Evolutionary conservation across 2,797 vertebrate species (phyloP), one percentile per base, ranked within the genome.

Genomic region (Mus minutoides): DNA sequence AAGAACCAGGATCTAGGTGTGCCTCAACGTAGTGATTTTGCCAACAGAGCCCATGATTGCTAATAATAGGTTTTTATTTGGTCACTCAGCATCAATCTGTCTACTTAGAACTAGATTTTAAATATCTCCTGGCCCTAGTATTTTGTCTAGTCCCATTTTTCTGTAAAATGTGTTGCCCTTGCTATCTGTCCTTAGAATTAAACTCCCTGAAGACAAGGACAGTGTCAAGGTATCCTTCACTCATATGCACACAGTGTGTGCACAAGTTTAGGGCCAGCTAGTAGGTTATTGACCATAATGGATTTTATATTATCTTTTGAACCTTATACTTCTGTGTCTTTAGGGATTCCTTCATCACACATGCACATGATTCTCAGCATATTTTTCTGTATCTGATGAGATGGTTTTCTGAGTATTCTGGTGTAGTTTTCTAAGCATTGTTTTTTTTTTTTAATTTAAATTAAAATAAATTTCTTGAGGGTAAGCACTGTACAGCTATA

Each of bases 11-110:
- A 77, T 92, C 14, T 75, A 77, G 71, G 62, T 52, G 77, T 7
- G 11, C 76, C 46, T 92, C n/a, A 78, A 56, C 6, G 26, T 82
- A 96, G 46, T 80, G n/a, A 76, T 29, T 73, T 91, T 95, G 43
- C 52, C 46, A 69, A 40, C 5, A 31, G 34, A 90, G 37, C 19
- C 40, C 34, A 29, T 52, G 6, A 78, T 88, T 85, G 40, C 94
- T 75, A 80, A 24, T 62, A 40, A 26, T 40, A 90, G 73, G 11
- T 82, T 17, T 75, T 46, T 16, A 29, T 96, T 92, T 46, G 22
- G 12, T 79, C 43, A 60, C 13, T 24, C 49, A 43, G 24, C 90
- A 84, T 84, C 62, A 88, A 22, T n/a, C 49, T 73, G 34, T 80
- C 64, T 94, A 21, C 21, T 77, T 54, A 69, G 64, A 94, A 26